A percentile compares a stretch with the other conserved stretches of the same genome.
These are phyloP conservation scores for Channa maculata DNA, from an alignment of 2,113 vertebrate genomes.

Conservation along the genomic window DNA sequence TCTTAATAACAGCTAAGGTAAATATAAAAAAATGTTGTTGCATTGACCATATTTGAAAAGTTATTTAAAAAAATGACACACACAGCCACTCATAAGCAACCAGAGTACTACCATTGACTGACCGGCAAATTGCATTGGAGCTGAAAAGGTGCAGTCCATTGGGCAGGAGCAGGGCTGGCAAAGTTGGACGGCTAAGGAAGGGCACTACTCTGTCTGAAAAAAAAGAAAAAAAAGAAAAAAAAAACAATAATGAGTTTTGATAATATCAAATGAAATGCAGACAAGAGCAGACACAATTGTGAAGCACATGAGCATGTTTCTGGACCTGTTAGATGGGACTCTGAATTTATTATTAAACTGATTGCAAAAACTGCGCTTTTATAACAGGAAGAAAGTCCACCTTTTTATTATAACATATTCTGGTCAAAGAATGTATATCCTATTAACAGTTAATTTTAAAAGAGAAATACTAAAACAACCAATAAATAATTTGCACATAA, in stretches of 20 bases:
- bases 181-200: conserved; percentile 81
- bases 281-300: background rate
- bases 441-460: background rate
- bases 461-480: background rate
- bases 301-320: background rate
- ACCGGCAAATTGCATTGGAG: conserved; percentile 90
- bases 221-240: background rate
- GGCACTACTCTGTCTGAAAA: conserved; percentile 86
- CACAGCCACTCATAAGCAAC: background rate
- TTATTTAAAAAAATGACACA: background rate
- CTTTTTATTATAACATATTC: background rate
- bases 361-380: too few relatives aligned
- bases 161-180: conserved; percentile 85
- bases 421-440: background rate
- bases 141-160: conserved; percentile 87
- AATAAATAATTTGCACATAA: conserved; percentile 10
- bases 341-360: too few relatives aligned
- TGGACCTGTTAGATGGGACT: background rate
- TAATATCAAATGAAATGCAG: background rate
- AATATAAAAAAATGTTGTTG: background rate
- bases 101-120: conserved; percentile 55
- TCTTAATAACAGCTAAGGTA: background rate
- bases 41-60: background rate
- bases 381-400: background rate
- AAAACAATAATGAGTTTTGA: too few relatives aligned